Evolutionary conservation across 2,113 vertebrate species (phyloP), one percentile per base, ranked within the genome.

Genomic region (Lates calcarifer): DNA sequence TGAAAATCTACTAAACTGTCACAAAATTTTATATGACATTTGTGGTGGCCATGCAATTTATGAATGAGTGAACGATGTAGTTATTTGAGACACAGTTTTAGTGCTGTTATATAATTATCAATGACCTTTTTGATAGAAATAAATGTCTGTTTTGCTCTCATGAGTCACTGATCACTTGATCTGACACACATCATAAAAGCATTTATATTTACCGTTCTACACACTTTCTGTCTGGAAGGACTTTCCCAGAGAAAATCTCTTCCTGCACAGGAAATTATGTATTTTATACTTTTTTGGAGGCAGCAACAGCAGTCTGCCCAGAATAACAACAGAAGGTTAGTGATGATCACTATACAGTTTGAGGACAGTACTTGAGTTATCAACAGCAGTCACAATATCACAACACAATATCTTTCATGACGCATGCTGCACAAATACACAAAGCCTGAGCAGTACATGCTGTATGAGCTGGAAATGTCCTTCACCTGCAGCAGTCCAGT

Each of bases 181-280:
- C 31, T 13, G 58, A n/a, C 31, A 35, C 58, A 6, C 31, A 12
- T 60, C 9, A 33, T 17, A 20, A 13, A 61, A n/a, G 31, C 10
- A 37, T 61, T 61, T 24, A 53, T 53, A 13, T 53, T 26, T 53
- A 51, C 20, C 47, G 2, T 15, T 51, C 22, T 11, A n/a, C n/a
- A 22, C 47, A 51, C 47, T n/a, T 51, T 13, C 51, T 3, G 12
- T 53, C 51, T 53, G 20, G 31, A n/a, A 22, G 58, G 18, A 35
- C 20, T 61, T 22, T 35, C 31, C 33, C 11, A 5, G 1, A 61
- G 11, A 61, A 5, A 35, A 22, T 35, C 31, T 65, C 47, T 58
- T 60, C 26, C 39, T 24, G 41, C 70, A 29, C 18, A 58, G 9
- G 53, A 49, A 67, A 26, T 80, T 3, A 53, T 62, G 76, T 9